A percentile compares a stretch with the other conserved stretches of the same genome.
Evolutionary conservation across 2,888 invertebrate species (phyloP).

Genomic region (Amaurobius ferox): DNA sequence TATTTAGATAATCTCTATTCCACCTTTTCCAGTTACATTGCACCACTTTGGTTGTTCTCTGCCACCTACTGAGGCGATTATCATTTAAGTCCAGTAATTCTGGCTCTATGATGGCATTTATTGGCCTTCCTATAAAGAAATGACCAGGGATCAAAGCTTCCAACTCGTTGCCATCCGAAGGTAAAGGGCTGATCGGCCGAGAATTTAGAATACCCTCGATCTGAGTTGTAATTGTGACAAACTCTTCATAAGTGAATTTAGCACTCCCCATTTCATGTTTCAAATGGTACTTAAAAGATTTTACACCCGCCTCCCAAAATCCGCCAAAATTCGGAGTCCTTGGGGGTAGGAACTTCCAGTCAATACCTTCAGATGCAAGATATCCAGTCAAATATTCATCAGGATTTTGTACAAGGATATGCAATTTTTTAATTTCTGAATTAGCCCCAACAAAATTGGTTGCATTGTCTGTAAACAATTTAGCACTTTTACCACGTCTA

Average conservation of each 20-base stretch:
- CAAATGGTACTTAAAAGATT: slow-evolving; percentile 69
- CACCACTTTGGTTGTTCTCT: slow-evolving; percentile 36
- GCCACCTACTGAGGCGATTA: slow-evolving; percentile 74
- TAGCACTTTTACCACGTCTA: not conserved
- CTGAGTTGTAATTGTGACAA: slow-evolving; percentile 75
- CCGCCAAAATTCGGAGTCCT: slow-evolving; percentile 71
- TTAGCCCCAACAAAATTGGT: slow-evolving; percentile 73
- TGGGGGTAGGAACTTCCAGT: slow-evolving; percentile 73
- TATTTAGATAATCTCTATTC: slow-evolving; percentile 5
- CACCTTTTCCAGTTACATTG: slow-evolving; percentile 13
- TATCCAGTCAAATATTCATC: not conserved
- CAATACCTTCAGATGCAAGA: slow-evolving; percentile 60
- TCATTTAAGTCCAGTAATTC: slow-evolving; percentile 63
- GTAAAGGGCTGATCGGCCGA: slow-evolving; percentile 75
- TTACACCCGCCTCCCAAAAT: slow-evolving; percentile 70
- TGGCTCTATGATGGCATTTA: slow-evolving; percentile 74
- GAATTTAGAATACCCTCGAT: slow-evolving; percentile 76
- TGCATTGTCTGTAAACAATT: slow-evolving; percentile 64
- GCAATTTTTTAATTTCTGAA: slow-evolving; percentile 33
- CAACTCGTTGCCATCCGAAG: slow-evolving; percentile 74
- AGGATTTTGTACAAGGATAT: not conserved
- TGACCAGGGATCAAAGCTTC: slow-evolving; percentile 75
- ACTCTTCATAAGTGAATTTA: slow-evolving; percentile 75
- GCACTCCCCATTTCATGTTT: slow-evolving; percentile 73
- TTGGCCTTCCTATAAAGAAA: slow-evolving; percentile 75